Conservation (phyloP, 2,113 vertebrate species). For the Otolemur garnettii region DNA sequence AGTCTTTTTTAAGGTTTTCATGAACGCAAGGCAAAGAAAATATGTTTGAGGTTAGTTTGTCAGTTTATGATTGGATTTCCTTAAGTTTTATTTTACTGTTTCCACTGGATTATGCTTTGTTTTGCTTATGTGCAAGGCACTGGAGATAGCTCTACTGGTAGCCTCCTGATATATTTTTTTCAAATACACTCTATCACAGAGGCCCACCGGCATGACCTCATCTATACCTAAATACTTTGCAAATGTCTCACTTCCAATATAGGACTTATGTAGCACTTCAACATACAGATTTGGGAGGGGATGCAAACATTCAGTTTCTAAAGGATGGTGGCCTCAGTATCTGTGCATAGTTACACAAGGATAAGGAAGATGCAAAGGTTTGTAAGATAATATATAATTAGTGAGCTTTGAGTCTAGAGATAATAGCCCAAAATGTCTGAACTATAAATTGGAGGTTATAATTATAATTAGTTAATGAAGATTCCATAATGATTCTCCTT, state of each 20-base stretch:
- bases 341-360: neutral
- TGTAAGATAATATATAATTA: neutral
- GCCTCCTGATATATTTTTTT: neutral
- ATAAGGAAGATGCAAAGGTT: neutral
- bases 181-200: neutral
- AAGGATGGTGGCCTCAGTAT: neutral
- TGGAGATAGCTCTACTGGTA: neutral
- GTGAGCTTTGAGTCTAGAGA: neutral
- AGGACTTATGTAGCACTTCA: neutral
- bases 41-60: neutral
- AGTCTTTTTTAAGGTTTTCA: neutral
- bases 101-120: neutral
- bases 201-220: neutral
- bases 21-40: neutral
- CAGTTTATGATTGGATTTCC: neutral
- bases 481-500: neutral
- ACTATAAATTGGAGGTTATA: neutral
- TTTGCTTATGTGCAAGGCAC: neutral
- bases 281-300: neutral
- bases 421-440: neutral
- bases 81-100: neutral
- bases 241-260: neutral
- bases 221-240: neutral
- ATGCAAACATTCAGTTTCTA: neutral
- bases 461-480: neutral